Evolutionary conservation across 2,113 vertebrate species (phyloP).

Genomic region (Carassius gibelio): DNA sequence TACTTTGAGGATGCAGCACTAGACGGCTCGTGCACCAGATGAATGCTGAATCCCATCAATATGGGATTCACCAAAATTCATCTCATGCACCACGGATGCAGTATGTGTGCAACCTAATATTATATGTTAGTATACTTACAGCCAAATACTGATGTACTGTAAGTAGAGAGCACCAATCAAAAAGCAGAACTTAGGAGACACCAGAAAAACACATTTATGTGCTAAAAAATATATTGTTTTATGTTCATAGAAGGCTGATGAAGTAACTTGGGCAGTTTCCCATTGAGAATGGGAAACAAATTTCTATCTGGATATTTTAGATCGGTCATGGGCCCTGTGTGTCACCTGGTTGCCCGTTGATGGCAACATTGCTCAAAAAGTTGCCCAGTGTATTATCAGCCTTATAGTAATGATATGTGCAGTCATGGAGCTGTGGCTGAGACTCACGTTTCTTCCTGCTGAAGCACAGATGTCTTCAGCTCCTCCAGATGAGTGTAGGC

Average conservation of each 20-base stretch:
- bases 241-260: background rate
- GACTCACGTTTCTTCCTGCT: constrained; percentile 61
- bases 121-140: too few relatives aligned
- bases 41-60: background rate
- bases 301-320: too few relatives aligned
- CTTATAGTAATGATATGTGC: background rate
- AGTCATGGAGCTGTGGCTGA: background rate
- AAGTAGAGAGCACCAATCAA: background rate
- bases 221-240: background rate
- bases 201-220: background rate
- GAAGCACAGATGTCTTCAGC: constrained; percentile 69
- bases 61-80: background rate
- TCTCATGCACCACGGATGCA: background rate
- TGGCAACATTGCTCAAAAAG: too few relatives aligned
- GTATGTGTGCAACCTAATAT: background rate
- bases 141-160: background rate
- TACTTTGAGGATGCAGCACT: background rate
- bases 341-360: too few relatives aligned
- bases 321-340: too few relatives aligned
- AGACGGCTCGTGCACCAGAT: background rate
- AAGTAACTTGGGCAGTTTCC: too few relatives aligned
- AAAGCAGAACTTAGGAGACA: background rate
- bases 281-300: too few relatives aligned
- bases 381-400: too few relatives aligned
- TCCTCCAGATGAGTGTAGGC: constrained; percentile 70